Evolutionary conservation across 35 echinoderm and acorn worm species (phyloP), one percentile per base, ranked within the genome.

Genomic region (Holothuria glaberrima): DNA sequence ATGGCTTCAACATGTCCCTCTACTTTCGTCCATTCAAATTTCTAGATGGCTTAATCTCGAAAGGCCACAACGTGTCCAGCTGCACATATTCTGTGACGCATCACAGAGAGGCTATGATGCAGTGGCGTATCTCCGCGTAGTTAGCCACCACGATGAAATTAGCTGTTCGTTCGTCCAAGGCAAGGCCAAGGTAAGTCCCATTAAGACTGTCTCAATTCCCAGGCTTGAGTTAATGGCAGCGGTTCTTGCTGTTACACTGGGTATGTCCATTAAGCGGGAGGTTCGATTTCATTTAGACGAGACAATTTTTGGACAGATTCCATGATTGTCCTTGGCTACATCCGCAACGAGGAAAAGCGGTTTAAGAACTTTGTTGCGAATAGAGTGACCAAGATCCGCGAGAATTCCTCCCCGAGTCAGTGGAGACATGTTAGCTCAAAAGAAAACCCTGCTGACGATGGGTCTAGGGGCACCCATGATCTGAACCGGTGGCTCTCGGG

Each of bases 81-180:
- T 94, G 10, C 89, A 94, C 34, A 62, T 91, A 46, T 94, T 94
- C 46, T 94, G 88, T 25, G 88, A 94, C 56, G 89, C 92, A 9
- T 91, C 77, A 0, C 18, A 80, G 36, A 50, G 9, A 32, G 89
- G 74, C 0, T 94, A 87, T 87, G 87, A 58, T 38, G 76, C 69
- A 0, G 77, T 86, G 4, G 63, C 59, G 4, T 94, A 91, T 87
- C 92, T 94, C 6, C 30, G 46, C 41, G 22, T 68, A 31, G 17
- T 31, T 4, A 66, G 80, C 68, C 7, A 60, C 0, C 29, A 79
- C 4, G 58, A 46, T 7, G 36, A 89, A 9, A 56, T 88, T 6
- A 68, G 80, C 57, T 94, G 89, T 32, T 81, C 60, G 9, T 88
- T 94, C 41, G 71, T 94, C 1, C 31, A 56, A 26, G 90, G 54